A percentile compares a stretch with the other conserved stretches of the same genome.
Evolutionary conservation across 2,113 vertebrate species (phyloP).

Genomic region (Corythaixoides concolor): DNA sequence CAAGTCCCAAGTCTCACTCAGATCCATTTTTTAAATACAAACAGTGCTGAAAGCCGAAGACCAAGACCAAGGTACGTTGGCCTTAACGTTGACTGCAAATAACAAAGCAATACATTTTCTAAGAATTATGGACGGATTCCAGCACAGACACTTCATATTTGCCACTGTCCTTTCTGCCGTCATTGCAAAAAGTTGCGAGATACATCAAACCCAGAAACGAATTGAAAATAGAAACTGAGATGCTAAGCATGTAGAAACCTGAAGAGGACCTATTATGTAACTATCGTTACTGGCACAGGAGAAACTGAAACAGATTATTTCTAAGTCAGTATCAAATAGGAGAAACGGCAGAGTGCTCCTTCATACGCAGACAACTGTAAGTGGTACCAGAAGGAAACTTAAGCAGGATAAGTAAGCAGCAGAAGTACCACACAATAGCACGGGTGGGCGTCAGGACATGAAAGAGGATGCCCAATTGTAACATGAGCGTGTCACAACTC

Average conservation of each 20-base stretch:
- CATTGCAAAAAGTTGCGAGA: background rate
- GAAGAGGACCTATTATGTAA: background rate
- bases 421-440: background rate
- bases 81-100: background rate
- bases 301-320: background rate
- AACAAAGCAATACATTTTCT: background rate
- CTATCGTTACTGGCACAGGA: background rate
- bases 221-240: background rate
- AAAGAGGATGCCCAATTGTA: background rate
- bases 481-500: rapidly evolving
- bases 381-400: background rate
- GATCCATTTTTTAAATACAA: background rate
- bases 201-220: background rate
- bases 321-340: background rate
- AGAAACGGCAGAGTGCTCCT: background rate
- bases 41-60: background rate
- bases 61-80: rapidly evolving
- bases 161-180: background rate
- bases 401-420: background rate
- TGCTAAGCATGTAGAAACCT: background rate
- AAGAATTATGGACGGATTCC: background rate
- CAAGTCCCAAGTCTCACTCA: background rate
- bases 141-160: background rate
- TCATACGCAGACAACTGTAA: background rate
- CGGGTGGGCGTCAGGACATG: background rate